Conservation (phyloP, 2,113 vertebrate genomes). For the Petroica traversi region DNA sequence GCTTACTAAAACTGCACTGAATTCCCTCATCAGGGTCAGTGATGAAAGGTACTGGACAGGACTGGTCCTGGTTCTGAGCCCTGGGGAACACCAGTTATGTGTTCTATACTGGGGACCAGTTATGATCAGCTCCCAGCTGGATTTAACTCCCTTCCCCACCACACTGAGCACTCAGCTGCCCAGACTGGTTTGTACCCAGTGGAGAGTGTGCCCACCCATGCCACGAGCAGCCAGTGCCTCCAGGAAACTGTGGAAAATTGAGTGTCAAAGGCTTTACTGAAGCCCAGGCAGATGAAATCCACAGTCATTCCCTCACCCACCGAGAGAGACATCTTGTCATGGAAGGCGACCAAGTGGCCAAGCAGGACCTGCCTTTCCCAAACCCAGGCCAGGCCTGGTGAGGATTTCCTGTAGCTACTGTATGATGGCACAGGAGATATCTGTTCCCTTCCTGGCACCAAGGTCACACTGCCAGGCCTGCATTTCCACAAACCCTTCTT, state of each 20-base stretch:
- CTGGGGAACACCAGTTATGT: not conserved
- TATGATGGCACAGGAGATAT: not conserved
- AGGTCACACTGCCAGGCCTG: not conserved
- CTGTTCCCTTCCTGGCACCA: not conserved
- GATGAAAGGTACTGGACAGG: not conserved
- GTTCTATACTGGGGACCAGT: no score
- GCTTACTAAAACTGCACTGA: not conserved
- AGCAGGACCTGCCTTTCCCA: not conserved
- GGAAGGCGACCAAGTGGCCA: not conserved
- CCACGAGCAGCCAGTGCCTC: not conserved
- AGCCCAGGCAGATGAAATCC: not conserved
- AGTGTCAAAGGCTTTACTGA: not conserved
- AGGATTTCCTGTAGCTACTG: not conserved
- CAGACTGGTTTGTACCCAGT: not conserved
- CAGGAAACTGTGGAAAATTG: not conserved
- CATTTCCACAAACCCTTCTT: not conserved
- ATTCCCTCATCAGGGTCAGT: not conserved
- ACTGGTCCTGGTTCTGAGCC: not conserved
- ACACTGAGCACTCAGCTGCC: not conserved
- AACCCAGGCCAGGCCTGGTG: not conserved
- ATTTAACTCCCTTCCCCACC: not conserved
- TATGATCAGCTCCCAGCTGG: no score
- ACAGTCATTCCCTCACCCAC: not conserved
- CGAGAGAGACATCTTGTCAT: not conserved
- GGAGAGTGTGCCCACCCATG: not conserved